Evolutionary conservation across 2,113 vertebrate species (phyloP).

Genomic region (Esox niger): DNA sequence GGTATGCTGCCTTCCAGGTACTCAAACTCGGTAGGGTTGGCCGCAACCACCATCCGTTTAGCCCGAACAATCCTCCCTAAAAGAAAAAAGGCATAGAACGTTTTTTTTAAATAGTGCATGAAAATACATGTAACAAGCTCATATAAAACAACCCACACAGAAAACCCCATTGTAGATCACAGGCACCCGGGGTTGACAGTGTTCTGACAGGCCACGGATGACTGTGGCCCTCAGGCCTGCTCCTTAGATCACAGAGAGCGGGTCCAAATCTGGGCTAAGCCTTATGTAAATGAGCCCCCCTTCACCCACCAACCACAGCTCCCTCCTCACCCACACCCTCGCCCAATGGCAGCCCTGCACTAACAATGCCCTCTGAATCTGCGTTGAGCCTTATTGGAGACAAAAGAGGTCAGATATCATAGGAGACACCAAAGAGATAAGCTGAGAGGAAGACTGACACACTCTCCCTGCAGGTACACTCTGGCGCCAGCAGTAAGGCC

Average conservation of each 20-base stretch:
- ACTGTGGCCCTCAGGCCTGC: conserved; percentile 72
- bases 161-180: conserved; percentile 29
- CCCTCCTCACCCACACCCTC: conserved; percentile 49
- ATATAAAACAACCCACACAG: conserved; percentile 39
- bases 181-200: conserved; percentile 63
- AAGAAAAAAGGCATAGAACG: conserved; percentile 31
- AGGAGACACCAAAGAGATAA: conserved; percentile 66
- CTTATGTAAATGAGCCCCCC: conserved; percentile 69
- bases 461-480: conserved; percentile 54
- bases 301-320: conserved; percentile 66
- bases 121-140: conserved; percentile 19
- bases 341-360: conserved; percentile 63
- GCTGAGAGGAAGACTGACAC: conserved; percentile 68
- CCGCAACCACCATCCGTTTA: conserved; percentile 80
- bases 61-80: conserved; percentile 80
- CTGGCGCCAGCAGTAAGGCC: conserved; percentile 65
- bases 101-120: conserved; percentile 17
- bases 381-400: conserved; percentile 70
- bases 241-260: conserved; percentile 70
- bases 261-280: conserved; percentile 76
- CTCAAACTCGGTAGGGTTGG: conserved; percentile 72
- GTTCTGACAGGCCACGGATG: conserved; percentile 68
- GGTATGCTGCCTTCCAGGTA: conserved; percentile 86
- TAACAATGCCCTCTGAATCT: conserved; percentile 77
- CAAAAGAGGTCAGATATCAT: conserved; percentile 77